A percentile compares a stretch with the other conserved stretches of the same genome.
phyloP scores from a whole-genome alignment of 2,113 vertebrate genomes.

The Dendropsophus ebraccatus region DNA sequence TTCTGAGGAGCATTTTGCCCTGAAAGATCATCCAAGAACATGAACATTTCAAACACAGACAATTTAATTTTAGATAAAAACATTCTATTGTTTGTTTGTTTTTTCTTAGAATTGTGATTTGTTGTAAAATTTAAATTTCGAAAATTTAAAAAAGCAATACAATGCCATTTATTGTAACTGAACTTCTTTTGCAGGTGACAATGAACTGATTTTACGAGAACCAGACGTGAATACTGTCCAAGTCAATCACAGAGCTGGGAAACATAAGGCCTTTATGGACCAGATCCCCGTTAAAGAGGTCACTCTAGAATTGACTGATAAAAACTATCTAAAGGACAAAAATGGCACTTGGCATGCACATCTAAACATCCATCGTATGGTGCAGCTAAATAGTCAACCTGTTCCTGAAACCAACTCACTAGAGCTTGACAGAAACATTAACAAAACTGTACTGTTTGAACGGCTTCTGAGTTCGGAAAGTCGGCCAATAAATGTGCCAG shows the following conservation, averaged over 20 bases:
- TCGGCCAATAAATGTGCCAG: background rate
- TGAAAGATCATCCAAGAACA: too few relatives aligned
- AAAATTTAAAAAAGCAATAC: background rate
- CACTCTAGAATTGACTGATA: constrained; percentile 55
- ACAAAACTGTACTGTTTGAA: constrained; percentile 50
- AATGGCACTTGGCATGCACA: constrained; percentile 74
- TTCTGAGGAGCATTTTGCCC: too few relatives aligned
- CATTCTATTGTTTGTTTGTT: too few relatives aligned
- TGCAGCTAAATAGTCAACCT: constrained; percentile 37
- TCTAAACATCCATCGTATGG: constrained; percentile 72
- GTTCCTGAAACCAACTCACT: background rate
- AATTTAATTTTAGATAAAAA: too few relatives aligned
- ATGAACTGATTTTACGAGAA: constrained; percentile 62
- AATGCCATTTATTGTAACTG: background rate
- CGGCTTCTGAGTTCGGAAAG: background rate
- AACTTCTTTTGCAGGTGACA: constrained; percentile 61
- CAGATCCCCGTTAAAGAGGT: constrained; percentile 61
- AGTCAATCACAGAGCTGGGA: constrained; percentile 67
- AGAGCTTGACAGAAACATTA: background rate
- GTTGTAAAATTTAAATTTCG: too few relatives aligned
- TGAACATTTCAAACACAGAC: too few relatives aligned
- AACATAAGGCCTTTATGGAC: constrained; percentile 65
- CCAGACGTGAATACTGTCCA: constrained; percentile 69
- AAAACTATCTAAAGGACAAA: constrained; percentile 39
- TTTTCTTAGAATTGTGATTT: too few relatives aligned